A percentile compares a stretch with the other conserved stretches of the same genome.
Evolutionary conservation across 2,797 vertebrate genomes (phyloP).

Genomic region (Falco biarmicus): DNA sequence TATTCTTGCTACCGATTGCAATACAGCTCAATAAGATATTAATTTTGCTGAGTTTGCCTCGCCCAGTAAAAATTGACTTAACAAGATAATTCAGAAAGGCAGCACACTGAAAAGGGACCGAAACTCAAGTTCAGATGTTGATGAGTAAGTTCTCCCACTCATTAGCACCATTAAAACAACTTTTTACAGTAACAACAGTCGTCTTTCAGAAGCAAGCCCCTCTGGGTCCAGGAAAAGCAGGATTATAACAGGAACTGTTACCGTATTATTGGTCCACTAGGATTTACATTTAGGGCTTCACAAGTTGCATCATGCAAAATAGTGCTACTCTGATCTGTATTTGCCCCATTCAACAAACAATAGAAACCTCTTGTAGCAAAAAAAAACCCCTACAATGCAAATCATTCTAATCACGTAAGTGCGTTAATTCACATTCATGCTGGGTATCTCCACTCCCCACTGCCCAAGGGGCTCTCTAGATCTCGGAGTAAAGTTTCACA

Average conservation of each 20-base stretch:
- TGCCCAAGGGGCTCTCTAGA: background rate
- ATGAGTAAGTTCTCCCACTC: background rate
- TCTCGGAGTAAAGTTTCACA: background rate
- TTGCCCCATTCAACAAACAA: background rate
- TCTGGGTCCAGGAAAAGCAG: background rate
- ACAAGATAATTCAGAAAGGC: background rate
- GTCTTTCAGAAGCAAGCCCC: background rate
- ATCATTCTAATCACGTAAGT: background rate
- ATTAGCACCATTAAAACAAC: background rate
- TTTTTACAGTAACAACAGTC: background rate
- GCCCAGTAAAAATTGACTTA: background rate
- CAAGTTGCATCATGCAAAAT: background rate
- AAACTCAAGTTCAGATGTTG: background rate
- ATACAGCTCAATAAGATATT: background rate
- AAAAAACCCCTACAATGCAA: background rate
- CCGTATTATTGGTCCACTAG: background rate
- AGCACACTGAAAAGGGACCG: background rate
- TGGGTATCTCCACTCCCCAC: background rate
- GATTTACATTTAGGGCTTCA: slow-evolving; percentile 5
- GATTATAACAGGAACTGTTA: background rate
- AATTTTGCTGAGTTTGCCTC: background rate
- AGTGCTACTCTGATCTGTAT: background rate
- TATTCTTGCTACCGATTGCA: background rate
- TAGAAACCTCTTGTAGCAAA: background rate
- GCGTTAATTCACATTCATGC: background rate